Evolutionary conservation across 1,140 invertebrate species (phyloP).

Genomic region (Idris sp.): DNA sequence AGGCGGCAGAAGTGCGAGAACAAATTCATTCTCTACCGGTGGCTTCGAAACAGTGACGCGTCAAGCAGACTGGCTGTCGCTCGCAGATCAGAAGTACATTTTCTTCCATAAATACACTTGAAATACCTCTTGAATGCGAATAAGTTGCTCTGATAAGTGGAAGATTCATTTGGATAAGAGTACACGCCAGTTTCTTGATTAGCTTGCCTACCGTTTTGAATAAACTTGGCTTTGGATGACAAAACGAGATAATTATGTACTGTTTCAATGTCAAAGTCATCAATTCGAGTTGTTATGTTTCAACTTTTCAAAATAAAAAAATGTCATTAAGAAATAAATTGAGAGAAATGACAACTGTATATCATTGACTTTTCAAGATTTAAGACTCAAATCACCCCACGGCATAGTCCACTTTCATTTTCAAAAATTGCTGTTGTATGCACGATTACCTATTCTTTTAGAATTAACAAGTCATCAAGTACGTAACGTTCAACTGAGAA

Average conservation of each 20-base stretch:
- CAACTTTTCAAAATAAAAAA: too few species aligned
- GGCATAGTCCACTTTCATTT: slow-evolving; percentile 52
- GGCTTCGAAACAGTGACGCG: slow-evolving; percentile 61
- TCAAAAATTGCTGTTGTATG: slow-evolving; percentile 46
- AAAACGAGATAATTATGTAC: too few species aligned
- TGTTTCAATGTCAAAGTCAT: neutral
- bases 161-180: slow-evolving; percentile 41
- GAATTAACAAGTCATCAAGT: slow-evolving; percentile 68
- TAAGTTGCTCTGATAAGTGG: slow-evolving; percentile 36
- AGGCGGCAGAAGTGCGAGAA: slow-evolving; percentile 40
- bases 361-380: slow-evolving; percentile 38
- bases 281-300: too few species aligned
- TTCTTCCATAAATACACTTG: slow-evolving; percentile 63
- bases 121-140: slow-evolving; percentile 57
- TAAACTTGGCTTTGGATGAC: neutral
- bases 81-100: slow-evolving; percentile 63
- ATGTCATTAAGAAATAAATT: too few species aligned
- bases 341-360: too few species aligned
- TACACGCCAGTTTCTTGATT: slow-evolving; percentile 25
- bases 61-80: slow-evolving; percentile 65
- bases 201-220: slow-evolving; percentile 21
- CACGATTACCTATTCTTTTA: slow-evolving; percentile 71
- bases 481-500: slow-evolving; percentile 36
- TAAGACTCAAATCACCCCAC: slow-evolving; percentile 12
- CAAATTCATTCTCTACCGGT: slow-evolving; percentile 33